These are phyloP conservation scores for Andrena trimmerana DNA, from an alignment of 2,888 invertebrate genomes.

Conservation along the genomic window DNA sequence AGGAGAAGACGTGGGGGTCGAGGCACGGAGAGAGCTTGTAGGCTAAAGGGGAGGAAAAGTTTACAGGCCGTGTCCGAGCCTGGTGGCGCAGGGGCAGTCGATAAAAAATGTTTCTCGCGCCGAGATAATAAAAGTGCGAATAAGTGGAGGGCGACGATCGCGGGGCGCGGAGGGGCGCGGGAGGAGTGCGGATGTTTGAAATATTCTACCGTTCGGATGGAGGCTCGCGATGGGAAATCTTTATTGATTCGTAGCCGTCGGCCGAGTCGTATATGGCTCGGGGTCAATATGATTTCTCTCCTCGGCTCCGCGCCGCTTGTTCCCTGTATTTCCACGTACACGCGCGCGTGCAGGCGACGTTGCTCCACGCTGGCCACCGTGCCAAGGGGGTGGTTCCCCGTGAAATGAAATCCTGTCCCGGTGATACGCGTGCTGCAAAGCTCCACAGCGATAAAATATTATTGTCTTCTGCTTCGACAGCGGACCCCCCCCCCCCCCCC, in stretches of 20 bases:
- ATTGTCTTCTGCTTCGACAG: slow-evolving; percentile 32
- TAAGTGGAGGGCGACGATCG: slow-evolving; percentile 66
- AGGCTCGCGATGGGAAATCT: slow-evolving; percentile 81
- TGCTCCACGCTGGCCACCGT: background rate
- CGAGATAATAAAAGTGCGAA: slow-evolving; percentile 83
- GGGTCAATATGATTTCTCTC: slow-evolving; percentile 81
- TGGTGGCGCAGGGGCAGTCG: slow-evolving; percentile 72
- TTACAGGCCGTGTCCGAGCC: slow-evolving; percentile 79
- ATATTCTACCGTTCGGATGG: slow-evolving; percentile 78
- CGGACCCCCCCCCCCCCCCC: background rate
- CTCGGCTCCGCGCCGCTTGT: slow-evolving; percentile 45
- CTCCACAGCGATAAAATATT: slow-evolving; percentile 39
- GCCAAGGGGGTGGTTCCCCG: slow-evolving; percentile 30
- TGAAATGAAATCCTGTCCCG: slow-evolving; percentile 47
- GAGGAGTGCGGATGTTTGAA: slow-evolving; percentile 79
- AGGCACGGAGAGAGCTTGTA: slow-evolving; percentile 22
- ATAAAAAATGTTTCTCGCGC: slow-evolving; percentile 82
- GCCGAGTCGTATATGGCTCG: slow-evolving; percentile 75
- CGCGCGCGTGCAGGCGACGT: slow-evolving; percentile 18
- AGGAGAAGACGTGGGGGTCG: slow-evolving; percentile 29
- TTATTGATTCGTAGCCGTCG: slow-evolving; percentile 83
- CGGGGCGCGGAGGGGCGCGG: slow-evolving; percentile 25
- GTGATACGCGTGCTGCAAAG: slow-evolving; percentile 24
- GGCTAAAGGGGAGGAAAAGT: slow-evolving; percentile 71
- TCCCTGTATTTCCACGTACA: slow-evolving; percentile 32